phyloP scores from a whole-genome alignment of 2,888 invertebrate species.

The Callyntrura guangdongensis region DNA sequence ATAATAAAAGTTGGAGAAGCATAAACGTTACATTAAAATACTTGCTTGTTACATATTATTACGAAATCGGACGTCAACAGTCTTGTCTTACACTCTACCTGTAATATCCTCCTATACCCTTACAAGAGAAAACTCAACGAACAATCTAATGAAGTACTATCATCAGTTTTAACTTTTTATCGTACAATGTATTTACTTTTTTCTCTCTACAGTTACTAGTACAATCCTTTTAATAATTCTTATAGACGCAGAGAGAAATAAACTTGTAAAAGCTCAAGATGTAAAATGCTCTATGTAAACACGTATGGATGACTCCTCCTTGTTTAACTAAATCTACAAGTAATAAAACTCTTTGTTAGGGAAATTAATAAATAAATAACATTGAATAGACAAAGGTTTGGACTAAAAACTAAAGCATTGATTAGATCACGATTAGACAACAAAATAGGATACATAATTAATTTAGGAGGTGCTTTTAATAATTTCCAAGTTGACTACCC shows the following conservation, averaged over 20 bases:
- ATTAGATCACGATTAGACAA: no score
- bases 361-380: no score
- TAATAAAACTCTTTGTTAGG: neutral
- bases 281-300: neutral
- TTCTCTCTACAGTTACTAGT: conserved; percentile 1
- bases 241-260: neutral
- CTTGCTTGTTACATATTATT: conserved; percentile 21
- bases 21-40: conserved; percentile 32
- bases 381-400: no score
- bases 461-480: no score
- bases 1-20: neutral
- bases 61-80: conserved; percentile 48
- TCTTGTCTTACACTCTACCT: conserved; percentile 46
- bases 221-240: neutral
- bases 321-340: neutral
- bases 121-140: conserved; percentile 26
- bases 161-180: neutral
- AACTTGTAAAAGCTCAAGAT: conserved; percentile 2
- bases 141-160: conserved; percentile 5
- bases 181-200: neutral
- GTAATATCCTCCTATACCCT: neutral
- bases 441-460: no score
- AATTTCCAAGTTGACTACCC: no score
- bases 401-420: neutral
- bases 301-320: neutral